These are phyloP conservation scores for Byasa hedistus DNA, from an alignment of 2,888 invertebrate species.

Conservation along the genomic window DNA sequence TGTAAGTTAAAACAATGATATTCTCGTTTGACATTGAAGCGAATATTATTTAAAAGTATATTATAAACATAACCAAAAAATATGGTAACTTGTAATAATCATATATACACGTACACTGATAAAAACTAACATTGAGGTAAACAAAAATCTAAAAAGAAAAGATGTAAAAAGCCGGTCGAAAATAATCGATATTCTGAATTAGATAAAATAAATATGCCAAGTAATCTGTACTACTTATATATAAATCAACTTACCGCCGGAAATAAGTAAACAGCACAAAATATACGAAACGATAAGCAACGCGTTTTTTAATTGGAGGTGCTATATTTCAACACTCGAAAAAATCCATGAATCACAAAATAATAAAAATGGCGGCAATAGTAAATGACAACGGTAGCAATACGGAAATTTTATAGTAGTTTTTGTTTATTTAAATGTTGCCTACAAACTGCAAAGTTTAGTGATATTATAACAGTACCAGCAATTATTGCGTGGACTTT, in stretches of 20 bases:
- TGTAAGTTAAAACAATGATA: not conserved
- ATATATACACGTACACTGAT: not conserved
- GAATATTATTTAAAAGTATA: not conserved
- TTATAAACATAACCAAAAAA: not conserved
- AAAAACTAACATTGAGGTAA: not conserved
- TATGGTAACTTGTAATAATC: not conserved
- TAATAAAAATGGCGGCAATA: constrained; percentile 69
- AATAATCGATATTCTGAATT: constrained; percentile 50
- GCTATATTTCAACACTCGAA: constrained; percentile 38
- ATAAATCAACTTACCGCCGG: constrained; percentile 21
- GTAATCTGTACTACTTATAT: not conserved
- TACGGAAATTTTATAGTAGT: constrained; percentile 25
- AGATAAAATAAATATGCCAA: constrained; percentile 20
- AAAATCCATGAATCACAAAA: constrained; percentile 38
- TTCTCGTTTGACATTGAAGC: not conserved
- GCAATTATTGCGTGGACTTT: too few relatives aligned
- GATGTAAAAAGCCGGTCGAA: constrained; percentile 28
- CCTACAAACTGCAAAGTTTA: not conserved
- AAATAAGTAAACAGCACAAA: constrained; percentile 3
- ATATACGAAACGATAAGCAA: constrained; percentile 29
- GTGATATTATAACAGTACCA: not conserved
- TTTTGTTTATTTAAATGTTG: constrained; percentile 20
- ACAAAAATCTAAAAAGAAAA: not conserved
- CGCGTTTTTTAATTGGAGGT: constrained; percentile 16
- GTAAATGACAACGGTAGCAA: constrained; percentile 32